phyloP scores from a whole-genome alignment of 2,797 vertebrate species.

The Crenuchus spilurus region DNA sequence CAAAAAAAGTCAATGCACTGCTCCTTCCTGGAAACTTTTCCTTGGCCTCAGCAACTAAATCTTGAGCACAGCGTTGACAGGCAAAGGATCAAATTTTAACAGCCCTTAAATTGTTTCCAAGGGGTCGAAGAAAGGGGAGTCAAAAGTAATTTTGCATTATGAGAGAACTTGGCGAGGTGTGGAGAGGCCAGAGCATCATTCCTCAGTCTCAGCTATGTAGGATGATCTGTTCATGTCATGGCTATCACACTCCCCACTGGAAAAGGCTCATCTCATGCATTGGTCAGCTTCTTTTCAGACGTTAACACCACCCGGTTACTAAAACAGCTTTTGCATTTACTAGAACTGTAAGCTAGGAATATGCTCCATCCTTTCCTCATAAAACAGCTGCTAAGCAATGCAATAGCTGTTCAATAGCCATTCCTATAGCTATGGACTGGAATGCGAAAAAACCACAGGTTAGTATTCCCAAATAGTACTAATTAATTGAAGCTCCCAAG shows the following conservation, averaged over 20 bases:
- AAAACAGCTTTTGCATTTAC: neutral
- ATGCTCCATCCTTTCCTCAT: neutral
- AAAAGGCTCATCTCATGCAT: neutral
- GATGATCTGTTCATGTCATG: conserved; percentile 3
- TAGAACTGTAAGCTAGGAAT: neutral
- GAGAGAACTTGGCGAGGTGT: neutral
- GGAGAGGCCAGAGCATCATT: neutral
- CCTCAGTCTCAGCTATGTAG: neutral
- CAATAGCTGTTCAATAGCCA: neutral
- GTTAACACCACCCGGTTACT: neutral
- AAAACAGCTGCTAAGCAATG: neutral
- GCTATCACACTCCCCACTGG: neutral
- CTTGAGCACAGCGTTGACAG: conserved; percentile 9
- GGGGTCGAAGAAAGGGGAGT: neutral
- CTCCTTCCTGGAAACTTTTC: neutral
- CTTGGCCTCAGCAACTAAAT: neutral
- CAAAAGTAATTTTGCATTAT: conserved; percentile 35
- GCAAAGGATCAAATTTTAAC: conserved; percentile 12
- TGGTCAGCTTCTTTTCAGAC: neutral
- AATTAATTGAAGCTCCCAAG: neutral
- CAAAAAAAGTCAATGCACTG: conserved; percentile 7
- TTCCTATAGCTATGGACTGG: neutral
- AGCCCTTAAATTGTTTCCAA: conserved; percentile 32
- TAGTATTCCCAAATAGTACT: too few species aligned
- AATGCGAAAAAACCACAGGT: conserved; percentile 3